These are phyloP conservation scores for Zaprionus davidi DNA, from an alignment of 1,140 invertebrate genomes.

Conservation along the genomic window DNA sequence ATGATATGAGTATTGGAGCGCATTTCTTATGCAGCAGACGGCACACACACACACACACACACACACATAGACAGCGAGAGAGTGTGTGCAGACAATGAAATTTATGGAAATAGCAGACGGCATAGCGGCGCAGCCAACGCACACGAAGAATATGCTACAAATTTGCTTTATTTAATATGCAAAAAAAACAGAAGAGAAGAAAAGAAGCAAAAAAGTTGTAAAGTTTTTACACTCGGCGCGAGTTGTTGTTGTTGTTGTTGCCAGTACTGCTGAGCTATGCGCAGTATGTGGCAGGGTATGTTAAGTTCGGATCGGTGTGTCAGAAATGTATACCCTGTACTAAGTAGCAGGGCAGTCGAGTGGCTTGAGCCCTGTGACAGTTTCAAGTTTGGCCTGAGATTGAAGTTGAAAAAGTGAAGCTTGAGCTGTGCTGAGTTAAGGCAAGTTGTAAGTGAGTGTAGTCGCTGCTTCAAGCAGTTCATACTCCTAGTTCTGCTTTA, in stretches of 20 bases:
- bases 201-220: constrained; percentile 62
- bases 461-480: no score
- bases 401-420: no score
- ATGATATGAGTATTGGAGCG: constrained; percentile 64
- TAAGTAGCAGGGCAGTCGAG: neutral
- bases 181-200: constrained; percentile 6
- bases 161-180: constrained; percentile 79
- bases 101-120: constrained; percentile 67
- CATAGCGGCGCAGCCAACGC: constrained; percentile 40
- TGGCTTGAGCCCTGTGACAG: neutral
- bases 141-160: constrained; percentile 74
- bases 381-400: neutral
- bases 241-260: constrained; percentile 7
- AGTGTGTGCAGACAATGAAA: constrained; percentile 75
- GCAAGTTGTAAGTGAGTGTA: no score
- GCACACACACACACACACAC: constrained; percentile 19
- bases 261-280: neutral
- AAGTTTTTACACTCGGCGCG: constrained; percentile 49
- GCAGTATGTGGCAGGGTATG: constrained; percentile 33
- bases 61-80: constrained; percentile 29
- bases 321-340: constrained; percentile 1
- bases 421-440: no score
- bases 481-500: no score
- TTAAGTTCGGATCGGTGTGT: constrained; percentile 23
- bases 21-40: constrained; percentile 76